A percentile compares a stretch with the other conserved stretches of the same genome.
Conservation (phyloP, 2,888 invertebrate species). For the Andricus quercusramuli region DNA sequence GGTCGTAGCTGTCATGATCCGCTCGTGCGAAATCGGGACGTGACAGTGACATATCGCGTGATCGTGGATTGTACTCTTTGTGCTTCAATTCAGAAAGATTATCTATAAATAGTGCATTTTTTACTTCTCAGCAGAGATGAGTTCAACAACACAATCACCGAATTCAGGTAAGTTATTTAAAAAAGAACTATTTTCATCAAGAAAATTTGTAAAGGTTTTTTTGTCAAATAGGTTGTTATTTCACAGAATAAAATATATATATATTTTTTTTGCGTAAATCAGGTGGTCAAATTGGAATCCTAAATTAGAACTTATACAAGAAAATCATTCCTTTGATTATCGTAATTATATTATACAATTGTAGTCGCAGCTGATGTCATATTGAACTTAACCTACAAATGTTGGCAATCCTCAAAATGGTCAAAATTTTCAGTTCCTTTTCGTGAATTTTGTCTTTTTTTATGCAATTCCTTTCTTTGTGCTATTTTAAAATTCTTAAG, state of each 20-base stretch:
- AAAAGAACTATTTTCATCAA: background rate
- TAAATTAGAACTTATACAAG: background rate
- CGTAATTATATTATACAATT: background rate
- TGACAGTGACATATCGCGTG: conserved; percentile 23
- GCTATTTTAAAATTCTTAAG: background rate
- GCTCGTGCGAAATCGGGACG: no score
- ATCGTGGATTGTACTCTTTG: background rate
- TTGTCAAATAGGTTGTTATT: background rate
- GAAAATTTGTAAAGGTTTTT: background rate
- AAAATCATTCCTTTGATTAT: background rate
- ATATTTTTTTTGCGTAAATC: background rate
- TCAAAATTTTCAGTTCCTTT: background rate
- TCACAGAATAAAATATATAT: background rate
- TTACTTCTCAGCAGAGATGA: background rate
- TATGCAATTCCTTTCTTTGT: background rate
- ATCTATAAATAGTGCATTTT: conserved; percentile 2
- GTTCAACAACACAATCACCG: background rate
- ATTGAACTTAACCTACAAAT: background rate
- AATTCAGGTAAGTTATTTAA: conserved; percentile 17
- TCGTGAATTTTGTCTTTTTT: background rate
- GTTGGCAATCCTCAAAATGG: background rate
- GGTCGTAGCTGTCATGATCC: no score
- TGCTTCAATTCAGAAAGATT: background rate
- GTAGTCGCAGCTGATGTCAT: background rate
- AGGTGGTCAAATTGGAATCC: background rate